Conservation (phyloP, 2,113 vertebrate species). For the Hemiscyllium ocellatum region DNA sequence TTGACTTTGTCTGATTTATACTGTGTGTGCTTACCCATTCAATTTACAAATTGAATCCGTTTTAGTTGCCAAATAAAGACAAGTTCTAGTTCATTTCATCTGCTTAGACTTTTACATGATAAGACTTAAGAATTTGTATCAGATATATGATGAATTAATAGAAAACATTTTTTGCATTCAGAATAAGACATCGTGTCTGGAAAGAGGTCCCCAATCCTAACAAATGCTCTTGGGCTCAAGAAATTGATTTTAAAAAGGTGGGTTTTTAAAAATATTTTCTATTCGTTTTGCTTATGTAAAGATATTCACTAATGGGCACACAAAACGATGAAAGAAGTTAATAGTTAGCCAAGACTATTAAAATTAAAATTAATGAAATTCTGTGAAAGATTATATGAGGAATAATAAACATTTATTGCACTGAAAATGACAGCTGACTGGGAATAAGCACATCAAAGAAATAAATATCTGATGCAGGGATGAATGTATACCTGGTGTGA, state of each 20-base stretch:
- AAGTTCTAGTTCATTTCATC: not conserved
- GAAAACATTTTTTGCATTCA: constrained; percentile 49
- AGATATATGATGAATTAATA: not conserved
- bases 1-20: no score
- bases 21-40: not conserved
- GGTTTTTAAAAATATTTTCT: constrained; percentile 47
- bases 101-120: not conserved
- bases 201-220: constrained; percentile 89
- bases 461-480: not conserved
- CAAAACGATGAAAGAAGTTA: not conserved
- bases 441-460: not conserved
- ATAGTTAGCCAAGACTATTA: not conserved
- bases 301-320: constrained; percentile 50
- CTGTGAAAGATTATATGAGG: not conserved
- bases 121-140: not conserved
- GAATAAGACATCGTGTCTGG: constrained; percentile 86
- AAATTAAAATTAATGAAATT: not conserved
- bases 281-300: constrained; percentile 50
- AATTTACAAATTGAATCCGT: not conserved
- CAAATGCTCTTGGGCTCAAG: constrained; percentile 93
- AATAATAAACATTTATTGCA: not conserved
- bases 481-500: not conserved
- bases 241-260: constrained; percentile 85
- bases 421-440: not conserved
- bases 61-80: not conserved